Evolutionary conservation across 2,113 vertebrate species (phyloP), one percentile per base, ranked within the genome.

Genomic region (Enhydra lutris): DNA sequence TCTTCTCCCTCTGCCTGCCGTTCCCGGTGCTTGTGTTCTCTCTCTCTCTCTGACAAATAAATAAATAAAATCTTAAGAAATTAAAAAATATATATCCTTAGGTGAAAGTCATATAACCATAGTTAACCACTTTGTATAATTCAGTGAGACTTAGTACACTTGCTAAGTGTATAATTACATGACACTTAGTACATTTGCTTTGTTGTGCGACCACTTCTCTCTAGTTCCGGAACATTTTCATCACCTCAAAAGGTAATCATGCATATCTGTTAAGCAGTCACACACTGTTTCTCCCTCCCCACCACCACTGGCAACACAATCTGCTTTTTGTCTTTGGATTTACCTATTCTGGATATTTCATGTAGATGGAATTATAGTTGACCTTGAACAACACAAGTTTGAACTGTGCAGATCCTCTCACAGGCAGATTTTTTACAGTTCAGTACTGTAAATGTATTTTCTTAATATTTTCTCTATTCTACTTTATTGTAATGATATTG

Each of bases 191-290:
- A 83, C 7, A 73, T 42, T 91, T 31, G 71, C 31, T 83, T 0
- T 87, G 14, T 84, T 73, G 17, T 42, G 17, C 24, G 69, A 10
- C 47, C 10, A 36, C 6, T 78, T 76, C n/a, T 71, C 4, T 89
- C 36, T 93, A 45, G 15, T 90, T 96, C 31, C 11, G 36, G 91
- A 97, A 93, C 36, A 78, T 96, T 91, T 83, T 88, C 17, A 81
- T 89, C 18, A 61, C 50, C 39, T 74, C 34, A 34, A 36, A 93
- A 76, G 76, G 42, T 76, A 93, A 80, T 50, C 69, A 12, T 18
- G 17, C 39, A 7, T 59, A 45, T 39, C 45, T 55, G 4, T 71
- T 92, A 89, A 90, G 42, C 2, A 52, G 5, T 91, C 10, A 93
- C 24, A 90, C 52, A 21, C 31, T 91, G 3, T 91, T 94, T 57